These are phyloP conservation scores for Dascillus cervinus DNA, from an alignment of 2,888 invertebrate genomes.

Conservation along the genomic window DNA sequence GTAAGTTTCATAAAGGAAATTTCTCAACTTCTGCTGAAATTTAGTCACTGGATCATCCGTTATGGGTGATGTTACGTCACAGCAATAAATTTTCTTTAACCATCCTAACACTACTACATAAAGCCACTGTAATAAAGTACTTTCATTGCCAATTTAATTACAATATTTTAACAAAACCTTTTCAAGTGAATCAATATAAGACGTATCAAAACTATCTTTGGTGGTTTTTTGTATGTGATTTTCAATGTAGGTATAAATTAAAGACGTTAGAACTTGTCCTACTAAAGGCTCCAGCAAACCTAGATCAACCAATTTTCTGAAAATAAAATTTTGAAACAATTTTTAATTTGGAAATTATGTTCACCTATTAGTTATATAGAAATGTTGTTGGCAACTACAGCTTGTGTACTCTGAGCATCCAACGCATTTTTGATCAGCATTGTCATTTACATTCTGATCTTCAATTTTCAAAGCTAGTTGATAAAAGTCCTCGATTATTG, in stretches of 20 bases:
- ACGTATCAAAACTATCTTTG: conserved; percentile 78
- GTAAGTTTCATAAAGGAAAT: conserved; percentile 82
- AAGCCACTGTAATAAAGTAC: conserved; percentile 60
- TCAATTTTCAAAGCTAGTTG: conserved; percentile 58
- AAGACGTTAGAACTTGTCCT: conserved; percentile 73
- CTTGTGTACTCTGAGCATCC: conserved; percentile 61
- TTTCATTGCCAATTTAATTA: conserved; percentile 4
- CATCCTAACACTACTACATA: conserved; percentile 79
- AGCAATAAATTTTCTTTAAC: conserved; percentile 75
- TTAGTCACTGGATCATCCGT: no score
- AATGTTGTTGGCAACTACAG: conserved; percentile 58
- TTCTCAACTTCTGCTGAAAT: conserved; percentile 68
- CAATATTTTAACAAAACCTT: conserved; percentile 44
- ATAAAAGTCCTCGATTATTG: conserved; percentile 67
- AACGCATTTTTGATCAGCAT: conserved; percentile 52
- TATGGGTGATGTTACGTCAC: no score
- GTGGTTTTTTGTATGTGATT: conserved; percentile 78
- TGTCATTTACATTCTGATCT: conserved; percentile 24
- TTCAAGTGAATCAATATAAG: conserved; percentile 69
- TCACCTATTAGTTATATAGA: conserved; percentile 61
- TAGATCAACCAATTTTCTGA: conserved; percentile 60
- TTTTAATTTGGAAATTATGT: conserved; percentile 1
- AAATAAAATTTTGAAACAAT: conserved; percentile 13
- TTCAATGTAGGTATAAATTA: conserved; percentile 78
- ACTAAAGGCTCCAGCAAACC: conserved; percentile 75